phyloP scores from a whole-genome alignment of 2,113 vertebrate genomes.

The Mionectes macconnelli region DNA sequence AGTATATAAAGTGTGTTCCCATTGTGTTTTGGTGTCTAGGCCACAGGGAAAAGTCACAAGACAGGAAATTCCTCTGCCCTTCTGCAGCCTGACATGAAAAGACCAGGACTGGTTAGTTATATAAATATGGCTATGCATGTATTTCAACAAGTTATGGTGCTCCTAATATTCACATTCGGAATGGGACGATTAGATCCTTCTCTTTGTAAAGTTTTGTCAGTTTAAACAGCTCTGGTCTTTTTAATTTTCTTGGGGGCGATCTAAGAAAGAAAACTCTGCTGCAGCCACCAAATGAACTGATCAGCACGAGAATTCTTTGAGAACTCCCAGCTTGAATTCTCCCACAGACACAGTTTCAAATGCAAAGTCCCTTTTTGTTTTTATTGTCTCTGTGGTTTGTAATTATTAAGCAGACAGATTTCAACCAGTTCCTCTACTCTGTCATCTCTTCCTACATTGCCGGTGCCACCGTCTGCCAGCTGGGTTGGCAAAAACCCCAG shows the following conservation, averaged over 20 bases:
- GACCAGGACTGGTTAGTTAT: neutral
- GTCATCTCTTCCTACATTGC: neutral
- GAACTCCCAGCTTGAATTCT: neutral
- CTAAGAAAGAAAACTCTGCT: neutral
- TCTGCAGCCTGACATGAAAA: neutral
- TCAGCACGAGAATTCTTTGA: neutral
- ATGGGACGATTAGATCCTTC: neutral
- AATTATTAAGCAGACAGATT: neutral
- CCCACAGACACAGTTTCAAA: neutral
- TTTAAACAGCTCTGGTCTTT: neutral
- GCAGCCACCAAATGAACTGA: neutral
- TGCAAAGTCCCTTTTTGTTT: neutral
- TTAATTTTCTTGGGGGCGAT: neutral
- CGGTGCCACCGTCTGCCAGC: neutral
- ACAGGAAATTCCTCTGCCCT: constrained; percentile 51
- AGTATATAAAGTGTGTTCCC: neutral
- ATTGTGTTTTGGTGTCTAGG: constrained; percentile 50
- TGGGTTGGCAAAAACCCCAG: neutral
- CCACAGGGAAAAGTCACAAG: constrained; percentile 49
- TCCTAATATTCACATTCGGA: neutral
- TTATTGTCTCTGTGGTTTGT: neutral
- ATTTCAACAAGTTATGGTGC: neutral
- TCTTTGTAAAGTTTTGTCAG: neutral
- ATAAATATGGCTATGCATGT: neutral
- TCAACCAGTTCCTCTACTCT: constrained; percentile 11